phyloP scores from a whole-genome alignment of 2,797 vertebrate species.

The Limnodromus scolopaceus region DNA sequence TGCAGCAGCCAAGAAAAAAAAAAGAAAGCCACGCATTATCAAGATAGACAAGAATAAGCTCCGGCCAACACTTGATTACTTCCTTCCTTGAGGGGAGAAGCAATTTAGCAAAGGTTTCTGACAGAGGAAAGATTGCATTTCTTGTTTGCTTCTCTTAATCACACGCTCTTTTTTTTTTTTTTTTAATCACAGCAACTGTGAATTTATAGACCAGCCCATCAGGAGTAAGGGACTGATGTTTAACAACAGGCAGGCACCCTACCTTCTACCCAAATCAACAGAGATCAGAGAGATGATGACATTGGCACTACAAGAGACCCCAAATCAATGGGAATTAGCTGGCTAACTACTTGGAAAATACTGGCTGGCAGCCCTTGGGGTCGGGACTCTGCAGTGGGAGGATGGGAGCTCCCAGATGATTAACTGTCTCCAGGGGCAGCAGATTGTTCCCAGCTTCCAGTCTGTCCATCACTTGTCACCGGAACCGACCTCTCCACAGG shows the following conservation, averaged over 20 bases:
- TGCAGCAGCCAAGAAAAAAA: not conserved
- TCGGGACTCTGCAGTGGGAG: not conserved
- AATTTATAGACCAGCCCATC: not conserved
- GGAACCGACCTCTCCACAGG: not conserved
- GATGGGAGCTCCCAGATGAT: not conserved
- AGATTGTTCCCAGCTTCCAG: not conserved
- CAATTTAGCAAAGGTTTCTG: not conserved
- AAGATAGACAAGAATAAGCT: not conserved
- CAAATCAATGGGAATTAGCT: not conserved
- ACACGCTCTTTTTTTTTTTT: not conserved
- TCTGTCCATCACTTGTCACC: not conserved
- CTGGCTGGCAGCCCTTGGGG: not conserved
- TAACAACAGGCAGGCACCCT: not conserved
- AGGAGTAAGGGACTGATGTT: not conserved
- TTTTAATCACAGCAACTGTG: not conserved
- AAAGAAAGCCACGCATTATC: rapidly evolving
- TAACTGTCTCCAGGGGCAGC: not conserved
- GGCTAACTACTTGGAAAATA: not conserved
- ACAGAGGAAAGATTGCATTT: not conserved
- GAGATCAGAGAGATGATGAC: not conserved
- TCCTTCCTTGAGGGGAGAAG: not conserved
- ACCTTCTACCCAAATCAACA: not conserved
- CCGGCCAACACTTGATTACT: not conserved
- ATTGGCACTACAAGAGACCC: not conserved
- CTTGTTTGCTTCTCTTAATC: conserved; percentile 14